Base-by-base conservation (phyloP, 2,888 invertebrate genomes). In the Lasioglossum figueresi region DNA sequence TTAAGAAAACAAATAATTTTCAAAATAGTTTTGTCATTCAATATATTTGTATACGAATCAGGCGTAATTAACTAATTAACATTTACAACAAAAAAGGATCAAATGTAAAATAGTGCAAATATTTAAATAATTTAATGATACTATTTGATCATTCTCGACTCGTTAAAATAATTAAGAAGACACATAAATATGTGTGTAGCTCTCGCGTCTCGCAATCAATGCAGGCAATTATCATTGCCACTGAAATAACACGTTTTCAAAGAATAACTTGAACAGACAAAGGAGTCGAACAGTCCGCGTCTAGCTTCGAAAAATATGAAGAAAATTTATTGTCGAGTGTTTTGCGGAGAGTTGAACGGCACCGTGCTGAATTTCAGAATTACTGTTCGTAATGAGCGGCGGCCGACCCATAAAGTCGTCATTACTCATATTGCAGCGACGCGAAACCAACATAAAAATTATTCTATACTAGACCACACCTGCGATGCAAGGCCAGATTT, bases 401-500 rank as follows among this genome's bases (percentile, higher is more conserved):
- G 89, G 88, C 85, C 88, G 84, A 89, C 87, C 86, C 91, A 92
- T 91, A 88, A 79, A 92, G 91, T 92, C 87, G 89, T 92, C 91
- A 91, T 92, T 91, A 89, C 71, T 74, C 77, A 78, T 85, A 88
- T 83, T 45, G 76, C 78, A 76, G 77, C 52, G 76, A 72, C 80
- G 84, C 76, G 74, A 85, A 77, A 79, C 59, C 78, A 45, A 23
- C 48, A 79, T 84, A 88, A 89, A 90, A 88, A 89, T 88, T 80
- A 84, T 84, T 75, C 75, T 86, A 79, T 59, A 48, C 81, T 63
- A 87, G 87, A 92, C 93, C 93, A 93, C 93, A 93, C 93, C 93
- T 92, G 90, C 90, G 79, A 82, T 78, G 86, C 93, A 92, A 93
- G 93, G 93, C 90, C 85, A 93, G 92, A 93, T 93, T 92, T 91